Evolutionary conservation across 2,113 vertebrate species (phyloP).

Genomic region (Spea multiplicata): DNA sequence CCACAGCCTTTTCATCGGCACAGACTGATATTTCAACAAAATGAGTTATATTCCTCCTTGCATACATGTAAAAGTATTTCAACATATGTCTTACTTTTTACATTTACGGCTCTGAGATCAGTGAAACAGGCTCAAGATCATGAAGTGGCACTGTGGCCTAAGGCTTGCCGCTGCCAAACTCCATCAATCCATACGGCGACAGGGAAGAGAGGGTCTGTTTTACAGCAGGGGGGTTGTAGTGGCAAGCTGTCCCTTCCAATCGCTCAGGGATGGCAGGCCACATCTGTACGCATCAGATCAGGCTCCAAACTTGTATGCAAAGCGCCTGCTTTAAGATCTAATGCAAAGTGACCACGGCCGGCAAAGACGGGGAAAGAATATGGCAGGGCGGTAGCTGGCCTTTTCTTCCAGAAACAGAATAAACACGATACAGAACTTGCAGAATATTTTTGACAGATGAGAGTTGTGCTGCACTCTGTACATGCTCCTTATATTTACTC

Average conservation of each 20-base stretch:
- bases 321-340: constrained; percentile 2
- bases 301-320: constrained; percentile 8
- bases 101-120: neutral
- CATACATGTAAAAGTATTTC: too few relatives aligned
- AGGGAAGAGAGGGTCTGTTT: neutral
- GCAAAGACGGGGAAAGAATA: constrained; percentile 4
- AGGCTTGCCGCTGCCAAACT: constrained; percentile 16
- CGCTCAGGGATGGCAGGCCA: constrained; percentile 20
- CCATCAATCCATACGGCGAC: constrained; percentile 3
- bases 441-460: too few relatives aligned
- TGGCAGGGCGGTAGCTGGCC: constrained; percentile 29
- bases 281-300: constrained; percentile 38
- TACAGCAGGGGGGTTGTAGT: constrained; percentile 2
- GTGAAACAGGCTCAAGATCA: constrained; percentile 1
- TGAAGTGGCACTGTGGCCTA: neutral
- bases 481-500: too few relatives aligned
- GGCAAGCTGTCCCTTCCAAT: constrained; percentile 33
- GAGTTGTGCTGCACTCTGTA: too few relatives aligned
- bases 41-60: neutral
- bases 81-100: too few relatives aligned
- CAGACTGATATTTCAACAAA: neutral
- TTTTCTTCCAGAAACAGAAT: constrained; percentile 21
- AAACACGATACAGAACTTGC: too few relatives aligned
- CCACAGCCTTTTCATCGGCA: neutral
- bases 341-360: constrained; percentile 33